phyloP scores from a whole-genome alignment of 2,888 invertebrate species.

The Diarsia mendica region DNA sequence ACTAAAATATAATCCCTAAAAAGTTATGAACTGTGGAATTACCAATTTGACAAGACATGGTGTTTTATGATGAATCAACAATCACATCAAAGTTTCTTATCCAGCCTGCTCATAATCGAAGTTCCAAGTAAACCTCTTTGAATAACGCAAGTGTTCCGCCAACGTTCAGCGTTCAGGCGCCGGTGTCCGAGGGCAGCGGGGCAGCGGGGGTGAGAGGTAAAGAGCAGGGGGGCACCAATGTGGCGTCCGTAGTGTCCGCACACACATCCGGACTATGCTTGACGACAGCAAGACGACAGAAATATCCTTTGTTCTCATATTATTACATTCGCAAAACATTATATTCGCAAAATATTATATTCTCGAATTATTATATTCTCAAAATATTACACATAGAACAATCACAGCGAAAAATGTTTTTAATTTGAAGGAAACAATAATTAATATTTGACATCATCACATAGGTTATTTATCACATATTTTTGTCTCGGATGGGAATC shows the following conservation, averaged over 20 bases:
- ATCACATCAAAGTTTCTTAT: background rate
- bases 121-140: conserved; percentile 38
- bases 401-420: too few species aligned
- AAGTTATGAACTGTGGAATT: background rate
- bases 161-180: conserved; percentile 9
- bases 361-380: too few species aligned
- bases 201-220: background rate
- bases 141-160: conserved; percentile 46
- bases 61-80: too few species aligned
- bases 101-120: conserved; percentile 20
- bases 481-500: too few species aligned
- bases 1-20: background rate
- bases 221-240: conserved; percentile 11
- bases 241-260: background rate
- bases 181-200: conserved; percentile 7
- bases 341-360: too few species aligned
- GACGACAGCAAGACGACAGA: background rate
- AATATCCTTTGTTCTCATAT: too few species aligned
- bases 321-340: too few species aligned
- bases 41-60: too few species aligned
- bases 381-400: too few species aligned
- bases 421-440: too few species aligned
- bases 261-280: conserved; percentile 15
- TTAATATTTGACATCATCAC: too few species aligned
- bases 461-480: too few species aligned